These are phyloP conservation scores for Delichon dasypus DNA, from an alignment of 2,797 vertebrate genomes.

Conservation along the genomic window DNA sequence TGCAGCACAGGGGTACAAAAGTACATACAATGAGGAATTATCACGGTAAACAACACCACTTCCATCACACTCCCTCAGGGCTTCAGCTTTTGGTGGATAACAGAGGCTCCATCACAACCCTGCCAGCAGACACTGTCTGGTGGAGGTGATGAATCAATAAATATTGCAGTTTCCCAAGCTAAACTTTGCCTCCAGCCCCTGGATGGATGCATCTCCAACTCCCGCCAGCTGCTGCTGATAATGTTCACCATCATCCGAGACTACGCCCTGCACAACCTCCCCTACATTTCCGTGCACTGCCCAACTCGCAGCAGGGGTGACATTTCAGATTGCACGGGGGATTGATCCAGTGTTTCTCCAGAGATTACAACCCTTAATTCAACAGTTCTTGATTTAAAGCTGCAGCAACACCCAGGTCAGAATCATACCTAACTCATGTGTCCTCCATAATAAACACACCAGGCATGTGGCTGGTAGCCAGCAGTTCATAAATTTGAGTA, in stretches of 20 bases:
- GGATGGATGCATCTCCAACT: not conserved
- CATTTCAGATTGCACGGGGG: not conserved
- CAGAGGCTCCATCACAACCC: not conserved
- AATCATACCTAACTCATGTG: not conserved
- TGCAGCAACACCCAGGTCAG: not conserved
- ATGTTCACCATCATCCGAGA: not conserved
- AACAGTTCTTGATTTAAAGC: not conserved
- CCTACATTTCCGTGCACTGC: not conserved
- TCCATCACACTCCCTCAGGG: not conserved
- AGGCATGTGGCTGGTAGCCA: not conserved
- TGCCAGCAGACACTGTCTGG: not conserved
- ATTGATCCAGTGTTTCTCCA: not conserved
- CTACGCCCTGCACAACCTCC: not conserved
- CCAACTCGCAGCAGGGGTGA: not conserved
- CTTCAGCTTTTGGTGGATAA: not conserved
- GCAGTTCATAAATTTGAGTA: not conserved
- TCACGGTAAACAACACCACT: not conserved
- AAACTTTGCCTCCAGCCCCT: not conserved
- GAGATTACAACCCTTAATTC: not conserved
- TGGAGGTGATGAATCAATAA: not conserved
- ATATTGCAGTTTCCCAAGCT: not conserved
- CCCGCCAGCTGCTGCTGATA: not conserved
- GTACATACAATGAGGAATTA: not conserved
- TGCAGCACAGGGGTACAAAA: not conserved
- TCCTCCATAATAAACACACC: not conserved